Evolutionary conservation across 2,113 vertebrate species (phyloP).

Genomic region (Spermophilus dauricus): DNA sequence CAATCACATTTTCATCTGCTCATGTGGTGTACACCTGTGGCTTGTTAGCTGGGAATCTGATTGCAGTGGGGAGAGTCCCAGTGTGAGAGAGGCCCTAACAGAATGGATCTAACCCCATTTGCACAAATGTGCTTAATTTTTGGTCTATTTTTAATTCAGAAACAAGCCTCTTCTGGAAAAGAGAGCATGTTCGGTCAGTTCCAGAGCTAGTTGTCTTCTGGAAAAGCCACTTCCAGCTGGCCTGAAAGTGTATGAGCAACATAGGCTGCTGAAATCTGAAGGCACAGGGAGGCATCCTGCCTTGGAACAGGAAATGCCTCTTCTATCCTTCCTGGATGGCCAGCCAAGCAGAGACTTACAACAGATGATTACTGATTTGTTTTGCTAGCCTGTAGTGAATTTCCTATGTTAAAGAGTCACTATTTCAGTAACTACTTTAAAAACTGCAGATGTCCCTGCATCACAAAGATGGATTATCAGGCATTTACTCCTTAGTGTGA

Average conservation of each 20-base stretch:
- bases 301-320: not conserved
- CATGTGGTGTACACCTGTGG: conserved; percentile 90
- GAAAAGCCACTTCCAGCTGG: not conserved
- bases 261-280: not conserved
- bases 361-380: not conserved
- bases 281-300: not conserved
- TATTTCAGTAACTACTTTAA: conserved; percentile 40
- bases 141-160: conserved; percentile 70
- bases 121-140: conserved; percentile 58
- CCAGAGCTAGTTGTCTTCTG: conserved; percentile 10
- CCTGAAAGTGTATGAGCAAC: not conserved
- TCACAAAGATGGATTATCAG: conserved; percentile 57
- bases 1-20: conserved; percentile 90
- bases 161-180: conserved; percentile 41
- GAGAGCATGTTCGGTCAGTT: not conserved
- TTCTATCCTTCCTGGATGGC: not conserved
- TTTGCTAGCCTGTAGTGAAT: conserved; percentile 42
- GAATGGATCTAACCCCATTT: conserved; percentile 45
- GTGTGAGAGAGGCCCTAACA: conserved; percentile 72
- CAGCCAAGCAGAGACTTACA: not conserved
- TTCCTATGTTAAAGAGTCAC: not conserved
- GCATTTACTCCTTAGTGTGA: conserved; percentile 66
- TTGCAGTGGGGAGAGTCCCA: conserved; percentile 85
- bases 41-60: conserved; percentile 89
- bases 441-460: not conserved